Evolutionary conservation across 2,888 invertebrate genomes (phyloP), one percentile per base, ranked within the genome.

Genomic region (Drosophila yooni): DNA sequence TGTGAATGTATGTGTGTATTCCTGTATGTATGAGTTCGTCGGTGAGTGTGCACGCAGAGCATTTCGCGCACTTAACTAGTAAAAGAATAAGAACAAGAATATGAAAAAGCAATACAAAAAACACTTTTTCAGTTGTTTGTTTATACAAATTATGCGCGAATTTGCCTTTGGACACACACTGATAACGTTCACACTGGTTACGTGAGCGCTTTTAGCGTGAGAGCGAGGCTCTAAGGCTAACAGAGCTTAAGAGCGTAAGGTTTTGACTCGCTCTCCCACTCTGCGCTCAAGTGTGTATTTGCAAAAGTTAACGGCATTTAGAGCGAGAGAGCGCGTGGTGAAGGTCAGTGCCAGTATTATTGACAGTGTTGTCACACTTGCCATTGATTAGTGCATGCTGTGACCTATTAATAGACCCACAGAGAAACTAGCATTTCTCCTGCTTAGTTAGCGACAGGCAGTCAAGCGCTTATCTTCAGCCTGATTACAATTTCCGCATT

Each of bases 101-200:
- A 29, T n/a, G 27, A 36, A 27, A 46, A 75, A 61, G n/a, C 21
- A 60, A 51, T 36, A 60, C 18, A 56, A 57, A 36, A 34, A 38
- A 63, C 27, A 36, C 27, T 25, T 7, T 34, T 38, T 18, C 50
- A 74, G 77, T 81, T 81, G 81, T 88, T 90, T 89, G 87, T 90
- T 86, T 90, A 90, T 81, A 75, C 81, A 83, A 90, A 85, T 63
- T 80, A 85, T 90, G 87, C 74, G 73, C 54, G 54, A 81, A 68
- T 57, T 67, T 40, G 71, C 56, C 25, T 61, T 51, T 36, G 52
- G 57, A 65, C 66, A 73, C 72, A 74, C 68, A 88, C 83, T 82
- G 82, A 82, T 82, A 83, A 83, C 70, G 62, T 57, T 51, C 74
- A 62, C 56, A 51, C 10, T 25, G 38, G 82, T 77, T 87, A 82